Base-by-base conservation (phyloP, 2,113 vertebrate species). In the Indicator maculatus region DNA sequence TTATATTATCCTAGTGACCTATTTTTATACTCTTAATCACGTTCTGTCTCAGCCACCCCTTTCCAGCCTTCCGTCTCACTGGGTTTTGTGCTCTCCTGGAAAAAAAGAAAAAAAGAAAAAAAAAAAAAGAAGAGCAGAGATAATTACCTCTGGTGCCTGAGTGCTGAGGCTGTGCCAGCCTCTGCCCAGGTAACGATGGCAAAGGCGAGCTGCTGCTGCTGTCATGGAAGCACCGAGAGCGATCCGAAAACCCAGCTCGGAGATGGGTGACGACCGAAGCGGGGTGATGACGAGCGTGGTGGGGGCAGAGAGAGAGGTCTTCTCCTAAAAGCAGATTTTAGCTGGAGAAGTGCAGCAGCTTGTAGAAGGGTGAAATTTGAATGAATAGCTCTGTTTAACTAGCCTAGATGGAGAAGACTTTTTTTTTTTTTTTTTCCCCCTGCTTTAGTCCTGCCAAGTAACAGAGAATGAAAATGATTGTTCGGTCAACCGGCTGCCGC, bases 1-100 rank as follows among this genome's bases (percentile, higher is more conserved):
- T 97, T 96, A 96, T 95, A 90, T 97, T 97, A 93, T 96, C 93
- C 95, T 78, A 96, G 90, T 96, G 96, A 96, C 94, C 95, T 97
- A 96, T 96, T 96, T 96, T 97, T 96, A 94, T 94, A 93, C 91
- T 93, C 45, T 84, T 86, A 86, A 91, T 95, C 56, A 16, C 3
- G 16, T 91, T 95, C 83, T 73, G 70, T 94, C 92, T 95, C 93
- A 95, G 63, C 78, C 5, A 0, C 70, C 84, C 79, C 83, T 92
- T 93, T 93, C 83, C 65, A 93, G 79, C 93, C 86, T 93, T 86
- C 93, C 60, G 26, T 91, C 88, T 83, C 19, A 7, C 83, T 75
- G 10, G 4, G 24, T 81, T 96, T 89, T 93, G 63, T 83, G 70
- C 56, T 83, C 73, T 16, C 83, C 55, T 91, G 70, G 21, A n/a